A percentile compares a stretch with the other conserved stretches of the same genome.
phyloP scores from a whole-genome alignment of 35 echinoderm and acorn worm species.

The Apostichopus parvimensis region DNA sequence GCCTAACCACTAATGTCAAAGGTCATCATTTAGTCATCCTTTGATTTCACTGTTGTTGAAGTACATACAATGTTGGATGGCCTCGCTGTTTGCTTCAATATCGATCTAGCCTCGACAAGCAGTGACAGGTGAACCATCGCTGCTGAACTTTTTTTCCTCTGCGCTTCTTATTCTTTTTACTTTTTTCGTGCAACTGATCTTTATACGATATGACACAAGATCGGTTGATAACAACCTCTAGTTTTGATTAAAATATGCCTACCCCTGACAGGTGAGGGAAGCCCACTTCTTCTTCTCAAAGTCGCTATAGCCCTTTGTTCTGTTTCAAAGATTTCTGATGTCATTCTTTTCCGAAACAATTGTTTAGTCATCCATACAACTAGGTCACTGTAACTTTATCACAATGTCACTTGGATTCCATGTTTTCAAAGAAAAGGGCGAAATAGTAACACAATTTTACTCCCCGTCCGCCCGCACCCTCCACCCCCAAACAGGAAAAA shows the following conservation, averaged over 20 bases:
- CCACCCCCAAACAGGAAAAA: too few relatives aligned
- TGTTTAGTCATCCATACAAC: too few relatives aligned
- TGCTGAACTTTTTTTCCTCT: not conserved
- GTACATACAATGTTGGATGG: conserved; percentile 15
- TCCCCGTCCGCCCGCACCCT: too few relatives aligned
- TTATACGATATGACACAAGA: conserved; percentile 32
- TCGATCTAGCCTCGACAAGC: not conserved
- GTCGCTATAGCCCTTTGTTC: not conserved
- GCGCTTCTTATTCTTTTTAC: not conserved
- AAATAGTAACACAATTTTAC: too few relatives aligned
- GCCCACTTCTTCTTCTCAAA: not conserved
- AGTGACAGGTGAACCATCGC: conserved; percentile 29
- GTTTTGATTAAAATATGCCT: conserved; percentile 6
- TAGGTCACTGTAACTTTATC: too few relatives aligned
- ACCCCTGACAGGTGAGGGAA: not conserved
- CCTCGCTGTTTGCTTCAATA: conserved; percentile 16
- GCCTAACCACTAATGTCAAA: conserved; percentile 31
- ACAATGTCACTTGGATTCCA: too few relatives aligned
- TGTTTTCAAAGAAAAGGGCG: too few relatives aligned
- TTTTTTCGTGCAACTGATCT: not conserved
- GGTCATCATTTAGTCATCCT: conserved; percentile 17
- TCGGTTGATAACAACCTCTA: conserved; percentile 4
- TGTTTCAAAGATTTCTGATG: too few relatives aligned
- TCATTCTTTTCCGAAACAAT: too few relatives aligned
- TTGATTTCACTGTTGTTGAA: conserved; percentile 9